Conservation (phyloP, 2,797 vertebrate species). For the Otus scops region DNA sequence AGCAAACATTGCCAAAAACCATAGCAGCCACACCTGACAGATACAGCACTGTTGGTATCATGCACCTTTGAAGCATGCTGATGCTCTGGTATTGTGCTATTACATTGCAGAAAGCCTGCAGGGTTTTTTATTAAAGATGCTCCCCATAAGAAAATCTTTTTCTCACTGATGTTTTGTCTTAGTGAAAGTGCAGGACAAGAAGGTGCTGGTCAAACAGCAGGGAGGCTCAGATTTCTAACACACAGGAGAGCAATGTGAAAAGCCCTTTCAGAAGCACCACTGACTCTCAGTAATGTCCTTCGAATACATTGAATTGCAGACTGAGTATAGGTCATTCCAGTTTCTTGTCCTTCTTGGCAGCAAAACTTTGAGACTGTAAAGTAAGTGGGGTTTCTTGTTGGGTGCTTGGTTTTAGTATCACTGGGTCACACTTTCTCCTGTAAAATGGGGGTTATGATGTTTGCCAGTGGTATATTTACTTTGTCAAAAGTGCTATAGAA, state of each 20-base stretch:
- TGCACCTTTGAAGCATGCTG: not conserved
- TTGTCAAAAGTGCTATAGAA: not conserved
- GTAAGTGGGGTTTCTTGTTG: not conserved
- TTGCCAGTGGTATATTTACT: not conserved
- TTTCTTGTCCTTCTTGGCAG: not conserved
- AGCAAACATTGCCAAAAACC: not conserved
- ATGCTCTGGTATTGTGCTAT: not conserved
- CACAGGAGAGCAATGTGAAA: not conserved
- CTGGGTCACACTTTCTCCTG: not conserved
- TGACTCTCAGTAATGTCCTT: not conserved
- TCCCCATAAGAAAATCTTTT: not conserved
- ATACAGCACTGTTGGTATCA: rapidly evolving
- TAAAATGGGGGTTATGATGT: not conserved
- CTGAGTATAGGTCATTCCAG: not conserved
- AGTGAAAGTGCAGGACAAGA: not conserved
- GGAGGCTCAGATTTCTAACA: not conserved
- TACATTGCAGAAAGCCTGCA: not conserved
- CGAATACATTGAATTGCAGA: not conserved
- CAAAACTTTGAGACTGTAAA: not conserved
- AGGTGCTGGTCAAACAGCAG: not conserved
- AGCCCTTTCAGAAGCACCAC: not conserved
- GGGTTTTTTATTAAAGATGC: not conserved
- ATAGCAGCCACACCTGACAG: not conserved
- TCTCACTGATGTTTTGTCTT: not conserved
- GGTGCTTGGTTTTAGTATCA: not conserved